Evolutionary conservation across 2,888 invertebrate genomes (phyloP).

Genomic region (Cephus pygmeus): DNA sequence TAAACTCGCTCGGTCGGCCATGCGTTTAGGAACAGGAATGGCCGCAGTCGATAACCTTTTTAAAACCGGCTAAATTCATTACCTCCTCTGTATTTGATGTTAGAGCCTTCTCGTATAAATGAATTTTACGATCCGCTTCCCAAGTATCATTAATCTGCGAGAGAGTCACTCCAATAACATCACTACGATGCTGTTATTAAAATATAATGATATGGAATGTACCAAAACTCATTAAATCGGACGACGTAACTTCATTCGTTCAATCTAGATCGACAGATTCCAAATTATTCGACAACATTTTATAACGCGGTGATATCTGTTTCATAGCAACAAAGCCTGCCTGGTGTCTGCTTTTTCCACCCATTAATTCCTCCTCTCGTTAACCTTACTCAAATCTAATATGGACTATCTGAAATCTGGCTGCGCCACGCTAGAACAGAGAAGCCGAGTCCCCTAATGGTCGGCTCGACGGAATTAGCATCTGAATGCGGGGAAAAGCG

Average conservation of each 20-base stretch:
- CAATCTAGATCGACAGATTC: neutral
- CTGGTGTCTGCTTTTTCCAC: neutral
- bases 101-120: slow-evolving; percentile 10
- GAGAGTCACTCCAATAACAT: neutral
- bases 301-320: neutral
- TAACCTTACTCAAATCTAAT: neutral
- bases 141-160: neutral
- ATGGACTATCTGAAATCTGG: neutral
- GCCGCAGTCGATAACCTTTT: slow-evolving; percentile 47
- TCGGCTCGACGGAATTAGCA: slow-evolving; percentile 49
- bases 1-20: slow-evolving; percentile 32
- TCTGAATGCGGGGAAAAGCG: slow-evolving; percentile 48
- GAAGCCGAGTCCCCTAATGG: slow-evolving; percentile 37
- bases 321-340: neutral
- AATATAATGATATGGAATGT: neutral
- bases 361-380: neutral
- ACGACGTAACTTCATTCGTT: neutral
- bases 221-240: neutral
- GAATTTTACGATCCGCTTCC: slow-evolving; percentile 9
- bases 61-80: slow-evolving; percentile 47
- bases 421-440: neutral
- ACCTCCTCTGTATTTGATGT: slow-evolving; percentile 33
- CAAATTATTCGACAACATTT: neutral
- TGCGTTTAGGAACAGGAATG: slow-evolving; percentile 39
- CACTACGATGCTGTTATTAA: neutral